Evolutionary conservation across 1,140 invertebrate species (phyloP).

Genomic region (Ips typographus): DNA sequence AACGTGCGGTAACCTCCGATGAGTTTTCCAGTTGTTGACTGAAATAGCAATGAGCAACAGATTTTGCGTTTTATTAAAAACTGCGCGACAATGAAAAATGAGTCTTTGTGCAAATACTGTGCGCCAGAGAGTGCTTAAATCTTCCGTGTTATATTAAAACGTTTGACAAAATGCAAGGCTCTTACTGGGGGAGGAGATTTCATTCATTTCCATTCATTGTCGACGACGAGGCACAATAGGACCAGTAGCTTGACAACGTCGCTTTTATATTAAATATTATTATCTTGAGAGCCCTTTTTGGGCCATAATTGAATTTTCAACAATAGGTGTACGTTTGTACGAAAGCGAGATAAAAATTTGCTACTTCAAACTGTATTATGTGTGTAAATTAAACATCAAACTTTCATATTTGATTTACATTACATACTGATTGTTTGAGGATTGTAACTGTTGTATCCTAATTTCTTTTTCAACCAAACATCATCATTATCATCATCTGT

Average conservation of each 20-base stretch:
- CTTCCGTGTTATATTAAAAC: constrained; percentile 32
- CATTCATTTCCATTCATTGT: constrained; percentile 29
- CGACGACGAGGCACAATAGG: constrained; percentile 11
- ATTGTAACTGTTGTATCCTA: no score
- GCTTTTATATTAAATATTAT: constrained; percentile 33
- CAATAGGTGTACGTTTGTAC: constrained; percentile 4
- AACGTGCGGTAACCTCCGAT: no score
- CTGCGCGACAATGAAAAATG: constrained; percentile 26
- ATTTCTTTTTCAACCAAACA: no score
- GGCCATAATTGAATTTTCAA: constrained; percentile 10
- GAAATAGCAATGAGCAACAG: no score
- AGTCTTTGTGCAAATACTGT: constrained; percentile 20
- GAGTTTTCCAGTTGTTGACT: no score
- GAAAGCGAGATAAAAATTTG: neutral
- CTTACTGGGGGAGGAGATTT: constrained; percentile 16
- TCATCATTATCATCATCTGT: no score
- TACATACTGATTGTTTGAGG: no score
- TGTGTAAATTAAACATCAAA: no score
- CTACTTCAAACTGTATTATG: no score
- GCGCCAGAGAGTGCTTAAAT: constrained; percentile 16
- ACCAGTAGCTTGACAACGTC: constrained; percentile 26
- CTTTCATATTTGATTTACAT: no score
- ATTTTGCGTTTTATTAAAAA: constrained; percentile 16
- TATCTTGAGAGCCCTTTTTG: constrained; percentile 16
- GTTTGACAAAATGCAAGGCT: constrained; percentile 30